Base-by-base conservation (phyloP, 2,888 invertebrate genomes). In the Heliconius charithonia region DNA sequence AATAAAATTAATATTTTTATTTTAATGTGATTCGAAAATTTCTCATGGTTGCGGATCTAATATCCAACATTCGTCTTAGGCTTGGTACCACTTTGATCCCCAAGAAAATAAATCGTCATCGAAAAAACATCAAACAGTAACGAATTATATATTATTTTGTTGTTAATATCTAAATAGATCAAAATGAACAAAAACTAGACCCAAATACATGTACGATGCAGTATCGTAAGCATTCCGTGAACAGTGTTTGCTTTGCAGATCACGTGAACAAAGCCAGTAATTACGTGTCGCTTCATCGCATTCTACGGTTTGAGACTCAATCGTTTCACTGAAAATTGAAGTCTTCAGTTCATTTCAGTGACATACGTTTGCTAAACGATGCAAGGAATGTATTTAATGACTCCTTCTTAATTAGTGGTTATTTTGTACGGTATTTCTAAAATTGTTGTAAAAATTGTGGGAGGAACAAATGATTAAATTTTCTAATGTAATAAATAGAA, bases 221-320 rank as follows among this genome's bases (percentile, higher is more conserved):
- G 4, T 65, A 25, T 51, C 56, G 65, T 29, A 37, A 76, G 19
- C 22, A 32, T 65, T 51, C 13, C 22, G 13, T 29, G 25, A 77
- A 32, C 71, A 77, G 71, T 65, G 71, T 77, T 77, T 77, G 71
- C 71, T 77, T 65, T 77, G n/a, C 71, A 72, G 77, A 65, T 66
- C 72, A 72, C 25, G 51, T 70, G 27, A 72, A 72, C 72, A 77
- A 77, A 77, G 77, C 72, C 37, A 71, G 63, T 63, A 77, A 71
- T 63, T 45, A 63, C 63, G 63, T 56, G 41, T 59, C 56, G 66
- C 75, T 66, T 75, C 29, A 25, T 59, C 32, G 32, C 63, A 76
- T 45, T 27, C 16, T 45, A 12, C 29, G 70, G 71, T 63, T 62
- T 29, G 70, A 70, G 76, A 63, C 59, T 45, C 71, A 10, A 59